These are phyloP conservation scores for Tetraodon nigroviridis DNA, from an alignment of 2,113 vertebrate species.

Conservation along the genomic window DNA sequence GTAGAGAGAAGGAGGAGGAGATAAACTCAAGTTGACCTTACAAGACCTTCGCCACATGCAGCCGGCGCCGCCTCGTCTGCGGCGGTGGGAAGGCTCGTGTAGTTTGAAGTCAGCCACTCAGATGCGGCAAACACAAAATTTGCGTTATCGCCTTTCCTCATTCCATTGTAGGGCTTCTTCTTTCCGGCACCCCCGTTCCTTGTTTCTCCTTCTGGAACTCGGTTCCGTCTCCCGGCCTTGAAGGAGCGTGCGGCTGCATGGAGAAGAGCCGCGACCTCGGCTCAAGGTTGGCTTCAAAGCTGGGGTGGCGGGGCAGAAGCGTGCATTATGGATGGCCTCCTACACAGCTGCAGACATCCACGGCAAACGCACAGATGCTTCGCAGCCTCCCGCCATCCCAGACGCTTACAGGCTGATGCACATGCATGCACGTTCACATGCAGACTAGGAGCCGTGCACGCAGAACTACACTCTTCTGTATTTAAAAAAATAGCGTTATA, in stretches of 20 bases:
- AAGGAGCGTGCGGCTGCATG: conserved; percentile 46
- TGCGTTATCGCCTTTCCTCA: too few relatives aligned
- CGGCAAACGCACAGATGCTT: conserved; percentile 3
- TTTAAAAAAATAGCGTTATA: too few relatives aligned
- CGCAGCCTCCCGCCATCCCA: not conserved
- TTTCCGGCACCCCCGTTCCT: not conserved
- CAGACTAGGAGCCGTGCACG: too few relatives aligned
- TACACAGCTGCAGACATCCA: conserved; percentile 43
- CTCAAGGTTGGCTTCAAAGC: conserved; percentile 60
- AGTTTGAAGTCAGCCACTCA: conserved; percentile 11
- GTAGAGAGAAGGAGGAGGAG: conserved; percentile 2
- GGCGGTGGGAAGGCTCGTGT: conserved; percentile 6
- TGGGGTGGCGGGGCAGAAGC: conserved; percentile 25
- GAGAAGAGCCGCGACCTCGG: conserved; percentile 43
- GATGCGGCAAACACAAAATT: too few relatives aligned
- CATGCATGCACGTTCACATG: not conserved
- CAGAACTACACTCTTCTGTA: too few relatives aligned
- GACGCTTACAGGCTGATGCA: not conserved
- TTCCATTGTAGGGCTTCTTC: not conserved
- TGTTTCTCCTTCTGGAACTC: conserved; percentile 3
- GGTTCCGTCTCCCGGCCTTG: conserved; percentile 16
- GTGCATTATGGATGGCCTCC: conserved; percentile 68
- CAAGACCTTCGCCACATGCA: not conserved
- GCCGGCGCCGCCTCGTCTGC: not conserved
- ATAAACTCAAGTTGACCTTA: conserved; percentile 27